A percentile compares a stretch with the other conserved stretches of the same genome.
Evolutionary conservation across 2,888 invertebrate genomes (phyloP).

Genomic region (Nephrotoma guestfalica): DNA sequence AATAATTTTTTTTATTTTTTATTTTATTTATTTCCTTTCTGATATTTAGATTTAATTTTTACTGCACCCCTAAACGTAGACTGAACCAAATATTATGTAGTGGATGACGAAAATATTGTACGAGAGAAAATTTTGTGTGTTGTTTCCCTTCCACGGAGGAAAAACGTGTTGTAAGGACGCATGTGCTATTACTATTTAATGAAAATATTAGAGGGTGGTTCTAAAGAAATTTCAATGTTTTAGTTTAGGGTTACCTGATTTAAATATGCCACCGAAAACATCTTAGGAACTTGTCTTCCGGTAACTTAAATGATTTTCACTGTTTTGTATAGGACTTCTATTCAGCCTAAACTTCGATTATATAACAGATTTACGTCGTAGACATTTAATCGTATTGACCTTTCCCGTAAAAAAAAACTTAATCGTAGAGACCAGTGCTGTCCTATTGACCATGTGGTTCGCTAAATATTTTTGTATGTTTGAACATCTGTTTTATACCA

Average conservation of each 20-base stretch:
- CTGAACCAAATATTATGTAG: not conserved
- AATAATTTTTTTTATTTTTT: not conserved
- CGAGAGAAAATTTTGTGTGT: not conserved
- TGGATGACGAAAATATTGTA: not conserved
- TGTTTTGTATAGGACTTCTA: no score
- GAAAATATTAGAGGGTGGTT: not conserved
- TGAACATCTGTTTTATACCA: no score
- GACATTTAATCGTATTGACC: no score
- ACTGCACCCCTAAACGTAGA: constrained; percentile 10
- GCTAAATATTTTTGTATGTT: no score
- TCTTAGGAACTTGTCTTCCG: no score
- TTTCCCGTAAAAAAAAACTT: no score
- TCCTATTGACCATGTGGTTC: no score
- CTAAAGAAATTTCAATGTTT: not conserved
- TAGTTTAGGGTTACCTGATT: not conserved
- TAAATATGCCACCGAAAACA: not conserved
- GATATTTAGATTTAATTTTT: constrained; percentile 2
- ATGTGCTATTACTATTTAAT: not conserved
- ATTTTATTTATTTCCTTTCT: not conserved
- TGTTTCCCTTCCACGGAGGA: not conserved
- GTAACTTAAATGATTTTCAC: no score
- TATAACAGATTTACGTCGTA: no score
- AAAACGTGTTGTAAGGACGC: not conserved
- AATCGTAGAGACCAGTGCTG: no score
- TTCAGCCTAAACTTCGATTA: no score